These are phyloP conservation scores for Martes martes DNA, from an alignment of 2,113 vertebrate genomes.

Conservation along the genomic window DNA sequence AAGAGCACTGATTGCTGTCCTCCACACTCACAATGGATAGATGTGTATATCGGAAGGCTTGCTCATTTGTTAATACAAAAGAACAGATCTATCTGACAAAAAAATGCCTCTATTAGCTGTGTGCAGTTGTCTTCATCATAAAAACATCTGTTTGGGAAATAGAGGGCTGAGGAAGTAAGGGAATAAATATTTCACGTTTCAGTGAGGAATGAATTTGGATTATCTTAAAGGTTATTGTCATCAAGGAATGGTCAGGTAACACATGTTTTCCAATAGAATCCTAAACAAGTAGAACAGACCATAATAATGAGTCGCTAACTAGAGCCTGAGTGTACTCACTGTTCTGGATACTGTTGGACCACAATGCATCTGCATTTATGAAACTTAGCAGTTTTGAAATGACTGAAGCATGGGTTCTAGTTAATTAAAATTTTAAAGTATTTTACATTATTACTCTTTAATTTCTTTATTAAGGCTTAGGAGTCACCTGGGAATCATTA, in stretches of 20 bases:
- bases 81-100: not conserved
- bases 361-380: not conserved
- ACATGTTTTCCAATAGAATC: not conserved
- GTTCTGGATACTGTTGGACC: not conserved
- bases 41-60: not conserved
- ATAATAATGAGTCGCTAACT: not conserved
- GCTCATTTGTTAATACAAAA: not conserved
- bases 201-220: not conserved
- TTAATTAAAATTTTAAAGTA: not conserved
- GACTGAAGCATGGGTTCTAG: not conserved
- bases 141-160: not conserved
- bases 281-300: not conserved
- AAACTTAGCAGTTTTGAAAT: not conserved
- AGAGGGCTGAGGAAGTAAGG: not conserved
- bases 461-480: not conserved
- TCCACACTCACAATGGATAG: not conserved
- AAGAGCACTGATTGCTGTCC: not conserved
- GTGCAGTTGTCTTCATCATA: not conserved
- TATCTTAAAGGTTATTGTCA: slow-evolving; percentile 24
- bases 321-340: not conserved
- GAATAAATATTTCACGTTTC: not conserved
- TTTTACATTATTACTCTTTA: not conserved
- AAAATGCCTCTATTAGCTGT: not conserved
- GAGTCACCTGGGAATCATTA: not conserved
- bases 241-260: not conserved